A percentile compares a stretch with the other conserved stretches of the same genome.
Evolutionary conservation across 2,113 vertebrate species (phyloP).

Genomic region (Austrofundulus limnaeus): DNA sequence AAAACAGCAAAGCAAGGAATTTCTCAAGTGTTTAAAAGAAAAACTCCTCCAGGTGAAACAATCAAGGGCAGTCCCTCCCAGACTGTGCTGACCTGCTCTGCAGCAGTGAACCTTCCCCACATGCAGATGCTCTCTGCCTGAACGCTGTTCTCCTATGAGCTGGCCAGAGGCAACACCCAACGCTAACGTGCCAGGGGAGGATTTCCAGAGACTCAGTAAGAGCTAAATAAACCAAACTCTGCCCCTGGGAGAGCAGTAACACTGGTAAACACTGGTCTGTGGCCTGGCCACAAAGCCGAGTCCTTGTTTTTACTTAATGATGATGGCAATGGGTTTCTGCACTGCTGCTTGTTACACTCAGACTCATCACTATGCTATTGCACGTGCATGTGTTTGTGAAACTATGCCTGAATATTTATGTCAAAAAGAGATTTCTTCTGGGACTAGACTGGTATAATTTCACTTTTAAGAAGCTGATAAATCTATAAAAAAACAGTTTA

Average conservation of each 20-base stretch:
- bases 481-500: neutral
- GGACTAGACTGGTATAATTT: neutral
- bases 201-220: constrained; percentile 73
- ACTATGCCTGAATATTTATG: constrained; percentile 22
- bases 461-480: constrained; percentile 16
- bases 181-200: constrained; percentile 72
- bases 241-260: constrained; percentile 66
- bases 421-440: constrained; percentile 5
- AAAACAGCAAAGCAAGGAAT: neutral
- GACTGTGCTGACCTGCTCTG: constrained; percentile 21
- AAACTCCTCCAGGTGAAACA: constrained; percentile 22
- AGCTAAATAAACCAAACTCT: constrained; percentile 69
- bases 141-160: constrained; percentile 46
- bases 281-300: constrained; percentile 43
- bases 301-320: constrained; percentile 60
- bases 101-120: constrained; percentile 30
- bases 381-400: constrained; percentile 22
- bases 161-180: constrained; percentile 59
- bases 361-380: constrained; percentile 45
- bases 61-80: constrained; percentile 13
- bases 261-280: constrained; percentile 61
- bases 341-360: constrained; percentile 57
- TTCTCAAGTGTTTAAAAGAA: neutral
- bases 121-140: constrained; percentile 61
- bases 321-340: constrained; percentile 54